Base-by-base conservation (phyloP, 2,113 vertebrate species). In the Saguinus imperator region DNA sequence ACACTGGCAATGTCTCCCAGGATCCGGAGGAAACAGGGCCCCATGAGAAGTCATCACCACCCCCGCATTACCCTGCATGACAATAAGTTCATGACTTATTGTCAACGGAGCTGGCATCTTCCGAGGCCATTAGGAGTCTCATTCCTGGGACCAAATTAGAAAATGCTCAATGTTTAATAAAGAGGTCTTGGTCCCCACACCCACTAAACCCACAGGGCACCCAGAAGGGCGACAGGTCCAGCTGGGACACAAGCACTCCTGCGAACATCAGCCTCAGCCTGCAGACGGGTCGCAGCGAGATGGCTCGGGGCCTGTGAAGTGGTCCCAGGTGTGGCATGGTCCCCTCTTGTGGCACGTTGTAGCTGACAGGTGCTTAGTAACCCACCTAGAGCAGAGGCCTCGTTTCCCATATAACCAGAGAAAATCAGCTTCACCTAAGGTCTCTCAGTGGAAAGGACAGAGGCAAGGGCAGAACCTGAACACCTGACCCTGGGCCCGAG, bases 91-190 rank as follows among this genome's bases (percentile, higher is more conserved):
- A 25, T 64, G 37, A 52, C 73, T 75, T 73, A 52, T 37, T 75
- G 52, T 81, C 27, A 48, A 66, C 5, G 76, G 76, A 35, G 82
- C 45, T n/a, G 37, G 76, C 4, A 0, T 50, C 90, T 73, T 66
- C 64, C 0, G n/a, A 90, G 85, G 82, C 27, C 1, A 6, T 57
- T 17, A 21, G 21, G 9, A 70, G 70, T 45, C 93, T 87, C 76
- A 76, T 50, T 91, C 93, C 89, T 5, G 58, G 57, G 8, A 43
- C 73, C 68, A 57, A 75, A 70, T 70, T 70, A 90, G 89, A 82
- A 85, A 92, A 87, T 18, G 32, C 16, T 84, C 61, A 58, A 35
- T 40, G 76, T 40, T 66, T 23, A 29, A 75, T 58, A 68, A 55
- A 57, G 52, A 57, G 75, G 12, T 81, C 80, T 86, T 43, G 55